A percentile compares a stretch with the other conserved stretches of the same genome.
Conservation (phyloP, 2,113 vertebrate species). For the Arizona elegans region DNA sequence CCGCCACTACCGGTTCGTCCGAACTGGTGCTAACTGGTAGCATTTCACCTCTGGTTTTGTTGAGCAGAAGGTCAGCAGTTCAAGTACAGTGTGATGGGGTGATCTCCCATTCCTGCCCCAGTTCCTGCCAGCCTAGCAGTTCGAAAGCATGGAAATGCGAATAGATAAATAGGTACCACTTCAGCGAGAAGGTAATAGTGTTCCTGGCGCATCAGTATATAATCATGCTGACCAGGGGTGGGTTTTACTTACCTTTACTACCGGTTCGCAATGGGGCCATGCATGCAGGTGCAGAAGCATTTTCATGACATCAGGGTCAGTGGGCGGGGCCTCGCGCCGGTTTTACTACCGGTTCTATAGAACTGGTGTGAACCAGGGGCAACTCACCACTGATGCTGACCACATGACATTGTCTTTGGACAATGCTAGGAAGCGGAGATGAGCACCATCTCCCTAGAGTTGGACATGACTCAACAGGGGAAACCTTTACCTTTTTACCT, state of each 20-base stretch:
- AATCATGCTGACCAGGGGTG: background rate
- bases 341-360: no score
- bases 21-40: no score
- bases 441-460: background rate
- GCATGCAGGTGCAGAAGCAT: no score
- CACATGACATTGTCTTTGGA: background rate
- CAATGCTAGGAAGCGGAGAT: background rate
- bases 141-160: background rate
- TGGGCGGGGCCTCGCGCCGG: no score
- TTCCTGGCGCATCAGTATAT: background rate
- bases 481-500: background rate
- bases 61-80: background rate
- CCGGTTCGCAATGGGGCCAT: no score
- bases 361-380: no score
- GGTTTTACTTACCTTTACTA: no score
- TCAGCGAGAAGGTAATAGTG: no score
- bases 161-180: background rate
- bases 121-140: background rate
- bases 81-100: background rate
- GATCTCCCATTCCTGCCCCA: background rate
- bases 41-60: background rate
- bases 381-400: background rate
- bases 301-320: no score
- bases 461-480: background rate
- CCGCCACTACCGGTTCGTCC: no score